A percentile compares a stretch with the other conserved stretches of the same genome.
Conservation (phyloP, 2,113 vertebrate species). For the Tragelaphus strepsiceros region DNA sequence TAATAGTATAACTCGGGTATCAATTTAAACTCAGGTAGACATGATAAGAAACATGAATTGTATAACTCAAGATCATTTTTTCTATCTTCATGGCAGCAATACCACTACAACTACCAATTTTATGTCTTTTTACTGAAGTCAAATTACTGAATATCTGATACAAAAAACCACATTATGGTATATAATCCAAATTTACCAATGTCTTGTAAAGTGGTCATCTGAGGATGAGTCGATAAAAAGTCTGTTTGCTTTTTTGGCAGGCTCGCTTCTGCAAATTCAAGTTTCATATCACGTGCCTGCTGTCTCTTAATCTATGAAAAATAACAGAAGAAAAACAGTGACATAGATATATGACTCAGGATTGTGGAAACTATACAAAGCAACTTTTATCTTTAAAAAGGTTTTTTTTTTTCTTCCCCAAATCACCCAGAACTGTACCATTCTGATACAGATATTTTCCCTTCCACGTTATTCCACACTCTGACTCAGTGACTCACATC, state of each 20-base stretch:
- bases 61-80: neutral
- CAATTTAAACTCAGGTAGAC: neutral
- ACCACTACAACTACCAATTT: neutral
- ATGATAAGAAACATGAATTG: constrained; percentile 43
- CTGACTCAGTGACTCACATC: neutral
- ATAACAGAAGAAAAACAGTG: neutral
- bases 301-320: constrained; percentile 77
- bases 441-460: neutral
- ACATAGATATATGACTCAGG: neutral
- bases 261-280: constrained; percentile 75
- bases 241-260: constrained; percentile 68
- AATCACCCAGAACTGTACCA: neutral
- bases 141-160: constrained; percentile 9
- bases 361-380: neutral
- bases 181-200: constrained; percentile 77
- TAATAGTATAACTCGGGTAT: neutral
- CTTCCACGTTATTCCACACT: neutral
- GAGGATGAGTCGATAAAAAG: constrained; percentile 37
- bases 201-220: neutral
- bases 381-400: neutral
- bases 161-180: neutral
- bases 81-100: neutral
- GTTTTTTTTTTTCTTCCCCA: neutral
- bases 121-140: neutral
- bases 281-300: constrained; percentile 61